Evolutionary conservation across 2,797 vertebrate species (phyloP), one percentile per base, ranked within the genome.

Genomic region (Cirrhinus molitorella): DNA sequence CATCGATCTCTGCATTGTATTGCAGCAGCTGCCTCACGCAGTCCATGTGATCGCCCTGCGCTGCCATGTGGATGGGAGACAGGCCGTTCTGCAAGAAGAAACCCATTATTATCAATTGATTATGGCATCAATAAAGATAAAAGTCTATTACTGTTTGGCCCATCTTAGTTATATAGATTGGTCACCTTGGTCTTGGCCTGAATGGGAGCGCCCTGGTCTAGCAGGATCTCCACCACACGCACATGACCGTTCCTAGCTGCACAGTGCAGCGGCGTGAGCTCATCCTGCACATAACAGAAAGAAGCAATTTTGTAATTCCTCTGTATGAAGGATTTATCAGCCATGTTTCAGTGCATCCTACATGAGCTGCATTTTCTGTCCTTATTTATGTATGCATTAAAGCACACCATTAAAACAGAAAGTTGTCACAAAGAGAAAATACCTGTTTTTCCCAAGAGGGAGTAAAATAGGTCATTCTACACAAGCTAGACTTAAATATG

Each of bases 141-240:
- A 63, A 53, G 14, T 28, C 3, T 13, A n/a, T 37, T 31, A 57
- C 11, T 47, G 49, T 80, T 63, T 47, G 21, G 63, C 8, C 40
- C 3, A 14, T 53, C 47, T 75, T 43, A 43, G 59, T n/a, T 51
- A 67, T 34, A 59, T 23, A 43, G 34, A 19, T 11, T 43, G 63
- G 57, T 81, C 81, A 99, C 98, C 97, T 99, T 99, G 88, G 98
- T 99, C 93, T 99, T 99, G 85, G 98, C 98, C 93, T 99, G 97
- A 88, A 99, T 97, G 74, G 97, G 97, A 85, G 97, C 97, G 53
- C 97, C 96, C 0, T 98, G 97, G 94, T 99, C 98, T 91, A 99
- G 92, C 82, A 99, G 95, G 94, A 99, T 96, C 94, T 99, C 98
- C 43, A 97, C 96, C 87, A 99, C 97, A 37, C 97, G 94, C 71